phyloP scores from a whole-genome alignment of 2,888 invertebrate genomes.

The Trimorus sp. region DNA sequence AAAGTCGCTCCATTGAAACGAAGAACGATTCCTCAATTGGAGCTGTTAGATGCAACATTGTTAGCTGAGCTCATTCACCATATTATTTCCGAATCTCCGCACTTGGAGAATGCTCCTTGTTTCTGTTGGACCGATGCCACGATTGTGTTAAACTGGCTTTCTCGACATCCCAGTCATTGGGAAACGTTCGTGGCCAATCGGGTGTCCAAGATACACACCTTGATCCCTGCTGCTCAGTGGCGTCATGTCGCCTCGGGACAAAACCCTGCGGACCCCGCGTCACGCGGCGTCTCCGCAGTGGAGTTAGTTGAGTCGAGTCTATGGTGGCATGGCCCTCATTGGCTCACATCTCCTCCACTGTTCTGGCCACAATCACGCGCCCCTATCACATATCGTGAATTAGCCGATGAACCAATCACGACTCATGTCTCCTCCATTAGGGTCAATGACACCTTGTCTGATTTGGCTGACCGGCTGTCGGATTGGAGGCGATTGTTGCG shows the following conservation, averaged over 20 bases:
- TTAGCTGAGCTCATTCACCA: background rate
- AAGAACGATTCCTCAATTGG: constrained; percentile 17
- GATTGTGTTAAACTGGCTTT: constrained; percentile 28
- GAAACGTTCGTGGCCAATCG: constrained; percentile 17
- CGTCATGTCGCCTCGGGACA: constrained; percentile 18
- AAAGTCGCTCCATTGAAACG: constrained; percentile 32
- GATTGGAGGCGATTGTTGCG: too few species aligned
- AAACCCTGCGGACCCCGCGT: constrained; percentile 28
- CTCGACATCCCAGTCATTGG: constrained; percentile 2
- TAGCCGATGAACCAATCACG: too few species aligned
- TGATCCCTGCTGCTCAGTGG: constrained; percentile 22
- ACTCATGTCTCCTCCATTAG: too few species aligned
- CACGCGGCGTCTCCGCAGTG: constrained; percentile 4
- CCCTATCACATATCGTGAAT: too few species aligned
- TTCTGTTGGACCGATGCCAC: constrained; percentile 37
- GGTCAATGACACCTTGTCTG: too few species aligned
- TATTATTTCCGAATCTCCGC: background rate
- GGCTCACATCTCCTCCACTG: background rate
- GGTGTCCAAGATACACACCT: constrained; percentile 22
- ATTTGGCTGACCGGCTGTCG: too few species aligned
- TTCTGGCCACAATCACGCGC: too few species aligned
- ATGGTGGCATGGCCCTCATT: constrained; percentile 16
- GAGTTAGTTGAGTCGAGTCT: background rate
- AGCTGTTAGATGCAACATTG: constrained; percentile 16
- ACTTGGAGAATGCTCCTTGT: background rate